Base-by-base conservation (phyloP, 2,797 vertebrate species). In the Microctenopoma steveboyesi region DNA sequence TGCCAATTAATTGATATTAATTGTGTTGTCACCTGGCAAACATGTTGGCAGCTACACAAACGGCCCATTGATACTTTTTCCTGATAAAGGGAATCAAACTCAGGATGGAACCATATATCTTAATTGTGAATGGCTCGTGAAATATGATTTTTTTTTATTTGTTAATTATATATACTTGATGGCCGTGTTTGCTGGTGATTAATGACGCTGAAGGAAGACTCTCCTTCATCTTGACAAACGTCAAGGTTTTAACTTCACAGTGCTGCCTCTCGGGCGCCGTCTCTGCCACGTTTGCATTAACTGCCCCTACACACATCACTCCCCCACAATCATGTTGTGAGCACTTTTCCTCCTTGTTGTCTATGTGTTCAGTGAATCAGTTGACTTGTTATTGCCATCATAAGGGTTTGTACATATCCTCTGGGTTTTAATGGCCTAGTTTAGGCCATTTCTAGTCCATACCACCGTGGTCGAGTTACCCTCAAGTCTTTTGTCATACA, bases 361-460 rank as follows among this genome's bases (percentile, higher is more conserved):
- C 45, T 30, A 3, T 70, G 66, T 78, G 75, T 59, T 86, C 81
- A 77, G 33, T 81, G 69, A 87, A 73, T 90, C 87, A 71, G 59
- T 74, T 61, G 54, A 77, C 83, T 71, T 78, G 64, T 85, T 86
- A 66, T 76, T 75, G 70, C 76, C 14, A 63, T 87, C 78, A 71
- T 71, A 18, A 57, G 58, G 69, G 50, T 69, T 79, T 79, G 65
- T 47, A 7, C 22, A 40, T 25, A 16, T 79, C 82, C 86, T 67
- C 68, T 51, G 82, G 88, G 87, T 72, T 76, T 86, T 85, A 83
- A 74, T 85, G 74, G 69, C 83, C 80, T 75, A 81, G 86, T 86
- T 87, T 78, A 77, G 67, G 28, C 54, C 39, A 43, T 80, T 84
- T 77, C 50, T 68, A 46, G 76, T 79, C 58, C 35, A 13, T 54